phyloP scores from a whole-genome alignment of 2,113 vertebrate genomes.

The Oplegnathus fasciatus region DNA sequence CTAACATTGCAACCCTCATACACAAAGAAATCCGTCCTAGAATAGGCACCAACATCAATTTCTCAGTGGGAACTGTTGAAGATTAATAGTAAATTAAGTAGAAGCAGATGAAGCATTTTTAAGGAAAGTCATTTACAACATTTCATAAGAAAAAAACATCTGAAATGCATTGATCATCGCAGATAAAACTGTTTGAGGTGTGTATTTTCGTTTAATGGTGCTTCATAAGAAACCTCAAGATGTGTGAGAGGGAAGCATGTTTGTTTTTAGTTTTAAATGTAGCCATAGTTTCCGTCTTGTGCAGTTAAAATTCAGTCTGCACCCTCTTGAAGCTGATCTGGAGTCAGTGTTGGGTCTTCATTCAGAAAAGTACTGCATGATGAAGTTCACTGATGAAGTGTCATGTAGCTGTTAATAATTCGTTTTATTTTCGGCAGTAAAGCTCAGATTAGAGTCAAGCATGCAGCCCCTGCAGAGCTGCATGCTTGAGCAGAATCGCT shows the following conservation, averaged over 20 bases:
- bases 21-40: background rate
- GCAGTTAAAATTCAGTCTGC: no score
- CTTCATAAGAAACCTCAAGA: conserved; percentile 23
- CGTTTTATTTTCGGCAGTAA: conserved; percentile 32
- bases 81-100: background rate
- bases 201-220: conserved; percentile 15
- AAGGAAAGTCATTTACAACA: background rate
- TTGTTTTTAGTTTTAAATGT: conserved; percentile 14
- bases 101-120: background rate
- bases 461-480: conserved; percentile 16
- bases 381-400: conserved; percentile 20
- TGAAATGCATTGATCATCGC: conserved; percentile 3
- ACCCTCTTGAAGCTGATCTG: conserved; percentile 27
- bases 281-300: background rate
- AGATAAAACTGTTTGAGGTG: background rate
- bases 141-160: conserved; percentile 5
- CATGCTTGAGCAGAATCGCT: conserved; percentile 42
- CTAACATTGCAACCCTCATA: background rate
- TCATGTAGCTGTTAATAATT: conserved; percentile 23
- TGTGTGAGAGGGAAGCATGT: background rate
- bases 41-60: background rate
- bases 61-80: conserved; percentile 1
- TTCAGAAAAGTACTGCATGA: conserved; percentile 3
- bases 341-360: background rate
- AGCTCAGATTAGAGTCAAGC: conserved; percentile 25